phyloP scores from a whole-genome alignment of 2,113 vertebrate species.

The Phasianus colchicus region DNA sequence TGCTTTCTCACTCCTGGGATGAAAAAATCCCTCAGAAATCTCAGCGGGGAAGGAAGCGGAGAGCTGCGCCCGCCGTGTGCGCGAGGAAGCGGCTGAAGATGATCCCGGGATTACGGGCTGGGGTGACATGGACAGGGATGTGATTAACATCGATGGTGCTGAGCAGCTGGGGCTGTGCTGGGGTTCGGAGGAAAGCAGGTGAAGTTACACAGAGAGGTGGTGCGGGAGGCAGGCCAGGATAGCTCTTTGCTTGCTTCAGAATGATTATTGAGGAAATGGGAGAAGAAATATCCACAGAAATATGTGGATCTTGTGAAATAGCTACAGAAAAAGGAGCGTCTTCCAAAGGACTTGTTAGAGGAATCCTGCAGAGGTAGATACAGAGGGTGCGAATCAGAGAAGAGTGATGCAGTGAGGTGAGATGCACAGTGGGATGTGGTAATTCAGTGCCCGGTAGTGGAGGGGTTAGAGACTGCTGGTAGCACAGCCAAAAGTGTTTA shows the following conservation, averaged over 20 bases:
- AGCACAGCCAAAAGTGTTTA: neutral
- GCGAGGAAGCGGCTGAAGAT: neutral
- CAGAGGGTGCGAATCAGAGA: neutral
- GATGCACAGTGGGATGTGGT: fast-evolving
- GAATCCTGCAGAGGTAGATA: neutral
- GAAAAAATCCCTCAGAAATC: neutral
- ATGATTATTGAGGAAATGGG: neutral
- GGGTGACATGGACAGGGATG: neutral
- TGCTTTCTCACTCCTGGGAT: neutral
- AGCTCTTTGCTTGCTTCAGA: neutral
- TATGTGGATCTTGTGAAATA: neutral
- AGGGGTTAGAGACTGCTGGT: neutral
- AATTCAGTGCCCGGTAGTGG: fast-evolving
- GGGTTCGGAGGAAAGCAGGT: neutral
- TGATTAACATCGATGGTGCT: fast-evolving
- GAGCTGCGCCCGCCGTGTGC: fast-evolving
- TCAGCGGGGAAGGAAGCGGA: fast-evolving
- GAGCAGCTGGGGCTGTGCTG: neutral
- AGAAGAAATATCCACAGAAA: neutral
- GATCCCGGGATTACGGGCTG: neutral
- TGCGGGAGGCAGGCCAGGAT: neutral
- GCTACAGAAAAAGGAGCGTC: neutral
- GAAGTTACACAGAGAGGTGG: neutral
- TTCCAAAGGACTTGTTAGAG: neutral
- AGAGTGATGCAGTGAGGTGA: neutral